A percentile compares a stretch with the other conserved stretches of the same genome.
Conservation (phyloP, 2,888 invertebrate species). For the Resseliella maxima region DNA sequence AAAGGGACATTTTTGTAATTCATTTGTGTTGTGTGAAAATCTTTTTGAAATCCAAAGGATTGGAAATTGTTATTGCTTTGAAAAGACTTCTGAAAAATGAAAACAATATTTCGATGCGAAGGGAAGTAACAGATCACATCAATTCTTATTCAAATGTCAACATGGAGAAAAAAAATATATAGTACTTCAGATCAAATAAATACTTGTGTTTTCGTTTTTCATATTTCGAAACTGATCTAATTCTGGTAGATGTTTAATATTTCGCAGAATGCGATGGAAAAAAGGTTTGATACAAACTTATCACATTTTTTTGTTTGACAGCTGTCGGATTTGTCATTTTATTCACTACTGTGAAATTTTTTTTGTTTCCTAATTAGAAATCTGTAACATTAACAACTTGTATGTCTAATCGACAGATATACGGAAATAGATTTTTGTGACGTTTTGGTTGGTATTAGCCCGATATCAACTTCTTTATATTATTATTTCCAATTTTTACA, state of each 20-base stretch:
- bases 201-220: neutral
- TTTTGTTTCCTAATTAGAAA: neutral
- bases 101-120: constrained; percentile 3
- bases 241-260: neutral
- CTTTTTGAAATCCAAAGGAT: neutral
- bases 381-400: too few relatives aligned
- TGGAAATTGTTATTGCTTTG: constrained; percentile 18
- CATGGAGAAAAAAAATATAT: neutral
- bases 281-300: constrained; percentile 23
- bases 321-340: constrained; percentile 48
- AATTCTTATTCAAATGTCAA: constrained; percentile 23
- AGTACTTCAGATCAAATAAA: too few relatives aligned
- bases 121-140: neutral
- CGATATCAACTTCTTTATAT: neutral
- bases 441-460: too few relatives aligned
- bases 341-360: neutral
- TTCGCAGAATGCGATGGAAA: neutral
- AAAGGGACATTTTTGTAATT: constrained; percentile 28
- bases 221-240: constrained; percentile 4
- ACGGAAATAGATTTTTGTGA: constrained; percentile 32
- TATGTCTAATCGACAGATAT: too few relatives aligned
- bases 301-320: constrained; percentile 36
- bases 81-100: constrained; percentile 33
- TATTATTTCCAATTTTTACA: neutral
- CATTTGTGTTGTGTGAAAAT: constrained; percentile 43